These are phyloP conservation scores for Drosophila rellima DNA, from an alignment of 2,888 invertebrate species.

Conservation along the genomic window DNA sequence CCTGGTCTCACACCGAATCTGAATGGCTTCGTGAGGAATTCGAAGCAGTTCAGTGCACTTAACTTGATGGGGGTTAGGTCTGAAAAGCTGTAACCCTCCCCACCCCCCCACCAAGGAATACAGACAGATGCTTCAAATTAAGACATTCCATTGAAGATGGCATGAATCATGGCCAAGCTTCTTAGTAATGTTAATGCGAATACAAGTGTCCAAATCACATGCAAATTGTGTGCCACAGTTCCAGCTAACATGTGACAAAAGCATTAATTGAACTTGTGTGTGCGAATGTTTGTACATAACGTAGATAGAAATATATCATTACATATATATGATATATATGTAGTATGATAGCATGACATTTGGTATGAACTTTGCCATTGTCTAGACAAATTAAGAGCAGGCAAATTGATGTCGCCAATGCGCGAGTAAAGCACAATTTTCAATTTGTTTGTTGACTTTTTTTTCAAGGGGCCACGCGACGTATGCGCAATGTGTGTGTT, in stretches of 20 bases:
- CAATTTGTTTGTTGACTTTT: constrained; percentile 41
- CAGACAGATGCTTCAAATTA: constrained; percentile 73
- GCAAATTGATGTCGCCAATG: constrained; percentile 57
- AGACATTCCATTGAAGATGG: constrained; percentile 61
- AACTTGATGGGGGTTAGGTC: background rate
- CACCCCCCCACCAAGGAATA: constrained; percentile 10
- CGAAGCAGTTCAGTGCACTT: constrained; percentile 43
- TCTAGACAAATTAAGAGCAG: constrained; percentile 79
- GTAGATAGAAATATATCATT: too few relatives aligned
- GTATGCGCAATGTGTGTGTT: constrained; percentile 65
- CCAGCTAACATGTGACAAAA: constrained; percentile 60
- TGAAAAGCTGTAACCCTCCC: constrained; percentile 12
- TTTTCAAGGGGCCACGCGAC: constrained; percentile 49
- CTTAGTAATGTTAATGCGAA: constrained; percentile 12
- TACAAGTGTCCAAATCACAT: constrained; percentile 30
- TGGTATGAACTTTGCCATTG: constrained; percentile 75
- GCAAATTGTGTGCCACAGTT: constrained; percentile 52
- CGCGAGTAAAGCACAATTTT: constrained; percentile 46
- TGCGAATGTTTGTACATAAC: too few relatives aligned
- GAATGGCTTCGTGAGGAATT: background rate
- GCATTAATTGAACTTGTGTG: constrained; percentile 68
- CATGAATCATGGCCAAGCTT: constrained; percentile 56
- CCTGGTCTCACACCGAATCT: background rate
- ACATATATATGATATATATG: constrained; percentile 4
- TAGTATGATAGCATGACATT: constrained; percentile 41